A percentile compares a stretch with the other conserved stretches of the same genome.
phyloP scores from a whole-genome alignment of 2,113 vertebrate genomes.

The Scomber japonicus region DNA sequence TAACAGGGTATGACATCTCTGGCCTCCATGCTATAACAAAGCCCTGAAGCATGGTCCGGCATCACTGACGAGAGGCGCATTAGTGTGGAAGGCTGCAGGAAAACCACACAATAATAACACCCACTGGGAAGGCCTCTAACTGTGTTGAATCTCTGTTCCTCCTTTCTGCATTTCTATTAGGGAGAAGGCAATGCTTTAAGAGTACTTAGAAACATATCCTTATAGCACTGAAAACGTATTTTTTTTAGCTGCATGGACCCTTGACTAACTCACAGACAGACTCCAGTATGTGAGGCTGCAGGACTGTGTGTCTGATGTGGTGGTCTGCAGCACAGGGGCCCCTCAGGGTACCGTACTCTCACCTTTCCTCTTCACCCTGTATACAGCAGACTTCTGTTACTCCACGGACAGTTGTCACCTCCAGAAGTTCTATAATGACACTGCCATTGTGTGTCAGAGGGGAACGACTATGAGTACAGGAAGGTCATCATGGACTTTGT shows the following conservation, averaged over 20 bases:
- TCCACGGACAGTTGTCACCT: no score
- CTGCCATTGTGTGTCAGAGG: no score
- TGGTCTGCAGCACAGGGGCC: no score
- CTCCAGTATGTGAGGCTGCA: no score
- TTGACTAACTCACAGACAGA: no score
- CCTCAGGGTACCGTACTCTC: no score
- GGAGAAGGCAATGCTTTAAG: slow-evolving; percentile 33
- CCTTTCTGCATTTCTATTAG: slow-evolving; percentile 42
- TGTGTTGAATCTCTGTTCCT: slow-evolving; percentile 19
- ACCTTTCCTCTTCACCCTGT: no score
- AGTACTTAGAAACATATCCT: slow-evolving; percentile 12
- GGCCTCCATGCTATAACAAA: slow-evolving; percentile 60
- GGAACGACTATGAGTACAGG: no score
- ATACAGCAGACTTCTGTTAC: no score
- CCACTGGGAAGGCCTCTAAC: slow-evolving; percentile 70
- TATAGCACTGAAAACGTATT: not conserved
- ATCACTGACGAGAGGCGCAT: slow-evolving; percentile 60
- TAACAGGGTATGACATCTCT: slow-evolving; percentile 72
- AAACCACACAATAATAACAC: slow-evolving; percentile 75
- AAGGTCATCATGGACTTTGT: no score
- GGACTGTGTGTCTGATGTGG: no score
- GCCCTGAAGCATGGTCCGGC: slow-evolving; percentile 65
- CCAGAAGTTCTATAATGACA: no score
- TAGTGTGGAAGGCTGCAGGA: slow-evolving; percentile 68
- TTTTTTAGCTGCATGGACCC: not conserved